Base-by-base conservation (phyloP, 2,113 vertebrate genomes). In the Melanocharis versteri region DNA sequence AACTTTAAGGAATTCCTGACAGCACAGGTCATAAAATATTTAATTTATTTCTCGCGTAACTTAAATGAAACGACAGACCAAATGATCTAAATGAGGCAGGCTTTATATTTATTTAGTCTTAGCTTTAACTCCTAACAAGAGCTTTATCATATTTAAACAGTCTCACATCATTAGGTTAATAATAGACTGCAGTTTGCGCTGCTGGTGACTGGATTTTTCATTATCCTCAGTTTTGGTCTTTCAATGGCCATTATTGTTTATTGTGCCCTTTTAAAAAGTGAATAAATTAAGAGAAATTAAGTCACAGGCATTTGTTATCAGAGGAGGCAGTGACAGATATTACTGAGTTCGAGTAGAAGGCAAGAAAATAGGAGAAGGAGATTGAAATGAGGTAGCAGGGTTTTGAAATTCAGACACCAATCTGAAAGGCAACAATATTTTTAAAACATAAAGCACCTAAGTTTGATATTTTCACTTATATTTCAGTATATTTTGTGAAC, bases 61-160 rank as follows among this genome's bases (percentile, higher is more conserved):
- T 76, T 83, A 39, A 76, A 61, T n/a, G 76, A 84, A 92, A 48
- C 0, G 31, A 53, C 27, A 89, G 44, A 18, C 37, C 22, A 89
- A 73, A 75, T 83, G 47, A 81, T 88, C 60, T 79, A 75, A 92
- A 87, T 64, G 73, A 95, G 61, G 26, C 45, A 85, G 57, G 40
- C 30, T 69, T 84, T 65, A 23, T 89, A 84, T 91, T 79, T 83
- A 71, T 87, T 93, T 91, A 91, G 77, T 72, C 65, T 89, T 88
- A 57, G 81, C 57, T 79, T 86, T 71, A 79, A 65, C 42, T 93
- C 58, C 50, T 91, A 83, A 91, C 40, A 79, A 70, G 44, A 53
- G 50, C 40, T 89, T 91, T 91, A 84, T 82, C 83, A 47, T 89
- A 53, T 94, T 89, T 82, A 84, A 97, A 48, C 44, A 90, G 60